Evolutionary conservation across 2,888 invertebrate species (phyloP).

Genomic region (Ischnura elegans): DNA sequence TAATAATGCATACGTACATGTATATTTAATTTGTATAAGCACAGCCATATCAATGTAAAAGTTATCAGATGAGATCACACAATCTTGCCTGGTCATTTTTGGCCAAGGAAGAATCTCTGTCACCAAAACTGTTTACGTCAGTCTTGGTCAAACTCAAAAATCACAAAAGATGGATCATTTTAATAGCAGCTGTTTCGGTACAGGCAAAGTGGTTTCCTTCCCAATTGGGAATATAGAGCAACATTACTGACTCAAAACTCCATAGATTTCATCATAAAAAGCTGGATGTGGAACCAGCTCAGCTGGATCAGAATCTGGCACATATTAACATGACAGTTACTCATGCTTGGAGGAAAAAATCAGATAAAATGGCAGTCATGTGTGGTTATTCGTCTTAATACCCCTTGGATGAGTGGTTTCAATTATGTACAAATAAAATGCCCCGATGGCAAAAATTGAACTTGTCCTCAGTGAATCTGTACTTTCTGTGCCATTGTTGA

Average conservation of each 20-base stretch:
- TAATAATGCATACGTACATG: slow-evolving; percentile 50
- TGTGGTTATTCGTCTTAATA: background rate
- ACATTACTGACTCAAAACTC: background rate
- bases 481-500: background rate
- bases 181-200: background rate
- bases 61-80: slow-evolving; percentile 62
- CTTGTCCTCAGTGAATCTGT: background rate
- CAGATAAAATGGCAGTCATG: background rate
- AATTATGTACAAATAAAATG: background rate
- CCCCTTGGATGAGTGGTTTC: background rate
- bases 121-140: slow-evolving; percentile 36
- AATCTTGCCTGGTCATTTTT: slow-evolving; percentile 34
- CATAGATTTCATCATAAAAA: background rate
- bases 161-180: background rate
- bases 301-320: slow-evolving; percentile 33
- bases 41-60: slow-evolving; percentile 51
- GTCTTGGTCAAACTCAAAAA: slow-evolving; percentile 27
- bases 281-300: slow-evolving; percentile 21
- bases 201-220: background rate
- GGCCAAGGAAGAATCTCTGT: slow-evolving; percentile 7
- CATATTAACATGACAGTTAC: background rate
- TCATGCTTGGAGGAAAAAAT: slow-evolving; percentile 18
- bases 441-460: background rate
- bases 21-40: slow-evolving; percentile 44
- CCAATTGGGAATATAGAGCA: background rate